Evolutionary conservation across 2,113 vertebrate species (phyloP).

Genomic region (Rissa tridactyla): DNA sequence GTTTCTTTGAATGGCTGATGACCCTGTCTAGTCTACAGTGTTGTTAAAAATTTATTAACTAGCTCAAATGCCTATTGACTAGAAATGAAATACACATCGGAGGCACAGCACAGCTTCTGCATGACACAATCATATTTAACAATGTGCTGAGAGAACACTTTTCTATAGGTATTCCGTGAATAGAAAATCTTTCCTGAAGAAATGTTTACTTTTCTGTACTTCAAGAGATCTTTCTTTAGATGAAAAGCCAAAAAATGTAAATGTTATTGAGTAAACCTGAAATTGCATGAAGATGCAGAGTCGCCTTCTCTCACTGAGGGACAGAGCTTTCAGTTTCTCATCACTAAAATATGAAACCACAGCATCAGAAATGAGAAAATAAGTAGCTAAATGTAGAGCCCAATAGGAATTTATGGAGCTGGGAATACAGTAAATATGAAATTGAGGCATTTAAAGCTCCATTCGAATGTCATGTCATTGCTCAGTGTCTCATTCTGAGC

Average conservation of each 20-base stretch:
- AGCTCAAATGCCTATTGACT: constrained; percentile 79
- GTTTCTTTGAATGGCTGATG: constrained; percentile 82
- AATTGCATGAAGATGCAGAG: background rate
- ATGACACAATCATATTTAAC: constrained; percentile 78
- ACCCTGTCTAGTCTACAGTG: constrained; percentile 75
- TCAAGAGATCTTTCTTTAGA: constrained; percentile 19
- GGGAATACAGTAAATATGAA: constrained; percentile 24
- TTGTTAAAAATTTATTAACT: constrained; percentile 87
- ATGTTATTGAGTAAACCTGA: constrained; percentile 6
- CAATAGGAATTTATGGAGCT: constrained; percentile 55
- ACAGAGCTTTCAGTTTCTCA: constrained; percentile 22
- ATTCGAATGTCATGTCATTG: background rate
- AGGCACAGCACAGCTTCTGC: constrained; percentile 70
- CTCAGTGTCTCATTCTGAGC: constrained; percentile 34
- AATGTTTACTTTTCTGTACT: constrained; percentile 45
- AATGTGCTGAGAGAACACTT: constrained; percentile 80
- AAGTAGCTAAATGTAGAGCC: constrained; percentile 13
- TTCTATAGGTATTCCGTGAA: constrained; percentile 35
- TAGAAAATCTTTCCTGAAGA: constrained; percentile 42
- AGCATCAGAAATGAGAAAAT: constrained; percentile 16
- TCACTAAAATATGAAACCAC: constrained; percentile 51
- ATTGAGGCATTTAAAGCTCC: constrained; percentile 2
- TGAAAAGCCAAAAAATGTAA: constrained; percentile 39
- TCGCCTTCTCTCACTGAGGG: constrained; percentile 23
- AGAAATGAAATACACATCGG: constrained; percentile 81